A percentile compares a stretch with the other conserved stretches of the same genome.
Conservation (phyloP, 1,140 invertebrate species). For the Nasonia giraulti region DNA sequence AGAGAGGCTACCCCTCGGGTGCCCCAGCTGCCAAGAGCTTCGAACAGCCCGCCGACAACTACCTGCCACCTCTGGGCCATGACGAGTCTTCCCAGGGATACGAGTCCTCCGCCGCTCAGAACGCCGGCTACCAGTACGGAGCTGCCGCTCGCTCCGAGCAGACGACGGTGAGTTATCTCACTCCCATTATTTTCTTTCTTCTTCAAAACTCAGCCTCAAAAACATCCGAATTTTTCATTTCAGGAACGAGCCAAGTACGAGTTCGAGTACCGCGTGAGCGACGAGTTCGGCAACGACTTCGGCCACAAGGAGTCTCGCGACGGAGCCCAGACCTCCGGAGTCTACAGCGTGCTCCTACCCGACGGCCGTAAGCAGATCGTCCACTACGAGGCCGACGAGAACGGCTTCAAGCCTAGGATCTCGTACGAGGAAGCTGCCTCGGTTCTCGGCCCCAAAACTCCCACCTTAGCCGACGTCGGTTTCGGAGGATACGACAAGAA, state of each 20-base stretch:
- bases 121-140: constrained; percentile 12
- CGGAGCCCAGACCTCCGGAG: constrained; percentile 80
- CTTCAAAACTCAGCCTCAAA: no score
- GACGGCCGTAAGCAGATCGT: constrained; percentile 87
- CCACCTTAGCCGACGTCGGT: background rate
- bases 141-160: background rate
- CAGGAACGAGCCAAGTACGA: constrained; percentile 82
- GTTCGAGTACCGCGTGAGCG: constrained; percentile 84
- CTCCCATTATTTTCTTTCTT: no score
- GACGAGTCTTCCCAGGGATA: background rate
- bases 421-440: constrained; percentile 79
- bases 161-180: background rate
- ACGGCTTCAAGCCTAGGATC: constrained; percentile 86
- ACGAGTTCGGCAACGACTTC: constrained; percentile 83
- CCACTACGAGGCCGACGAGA: constrained; percentile 84
- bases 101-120: background rate
- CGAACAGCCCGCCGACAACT: constrained; percentile 32
- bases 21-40: background rate
- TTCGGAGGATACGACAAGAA: constrained; percentile 28
- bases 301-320: constrained; percentile 82
- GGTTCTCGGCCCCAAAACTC: constrained; percentile 22
- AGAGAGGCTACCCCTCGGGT: background rate
- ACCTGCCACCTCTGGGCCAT: constrained; percentile 20
- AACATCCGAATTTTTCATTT: background rate
- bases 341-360: constrained; percentile 84